phyloP scores from a whole-genome alignment of 2,888 invertebrate genomes.

The Acanthosepion pharaonis region DNA sequence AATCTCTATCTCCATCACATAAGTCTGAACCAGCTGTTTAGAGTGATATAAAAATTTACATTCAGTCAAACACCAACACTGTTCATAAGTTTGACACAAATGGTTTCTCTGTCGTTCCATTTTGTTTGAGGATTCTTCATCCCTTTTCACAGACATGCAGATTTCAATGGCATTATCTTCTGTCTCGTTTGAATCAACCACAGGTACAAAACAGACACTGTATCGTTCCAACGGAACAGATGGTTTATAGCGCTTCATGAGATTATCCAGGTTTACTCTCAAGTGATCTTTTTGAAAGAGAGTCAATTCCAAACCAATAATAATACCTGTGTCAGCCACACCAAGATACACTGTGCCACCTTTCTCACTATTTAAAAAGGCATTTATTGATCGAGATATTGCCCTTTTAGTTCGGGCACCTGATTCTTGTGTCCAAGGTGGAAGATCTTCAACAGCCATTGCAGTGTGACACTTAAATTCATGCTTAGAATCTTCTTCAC shows the following conservation, averaged over 20 bases:
- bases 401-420: conserved; percentile 58
- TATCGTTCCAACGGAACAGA: conserved; percentile 67
- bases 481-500: conserved; percentile 70
- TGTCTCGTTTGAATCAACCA: conserved; percentile 55
- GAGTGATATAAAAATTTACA: not conserved
- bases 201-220: conserved; percentile 69
- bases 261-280: conserved; percentile 62
- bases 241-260: conserved; percentile 67
- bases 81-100: conserved; percentile 3
- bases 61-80: not conserved
- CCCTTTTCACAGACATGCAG: not conserved
- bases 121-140: not conserved
- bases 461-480: conserved; percentile 73
- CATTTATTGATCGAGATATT: conserved; percentile 71
- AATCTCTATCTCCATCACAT: conserved; percentile 67
- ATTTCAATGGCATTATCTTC: conserved; percentile 53
- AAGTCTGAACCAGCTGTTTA: conserved; percentile 51
- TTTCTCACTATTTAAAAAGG: conserved; percentile 73
- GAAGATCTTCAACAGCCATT: conserved; percentile 66
- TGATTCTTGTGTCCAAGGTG: conserved; percentile 62
- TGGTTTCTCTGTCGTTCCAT: not conserved
- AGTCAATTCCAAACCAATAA: conserved; percentile 71
- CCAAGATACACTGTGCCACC: conserved; percentile 75
- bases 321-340: conserved; percentile 71
- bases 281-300: conserved; percentile 70